Percentiles rank a stretch among this genome's conserved stretches.
phyloP scores from a whole-genome alignment of 2,888 invertebrate species.

The Alloplasta piceator region DNA sequence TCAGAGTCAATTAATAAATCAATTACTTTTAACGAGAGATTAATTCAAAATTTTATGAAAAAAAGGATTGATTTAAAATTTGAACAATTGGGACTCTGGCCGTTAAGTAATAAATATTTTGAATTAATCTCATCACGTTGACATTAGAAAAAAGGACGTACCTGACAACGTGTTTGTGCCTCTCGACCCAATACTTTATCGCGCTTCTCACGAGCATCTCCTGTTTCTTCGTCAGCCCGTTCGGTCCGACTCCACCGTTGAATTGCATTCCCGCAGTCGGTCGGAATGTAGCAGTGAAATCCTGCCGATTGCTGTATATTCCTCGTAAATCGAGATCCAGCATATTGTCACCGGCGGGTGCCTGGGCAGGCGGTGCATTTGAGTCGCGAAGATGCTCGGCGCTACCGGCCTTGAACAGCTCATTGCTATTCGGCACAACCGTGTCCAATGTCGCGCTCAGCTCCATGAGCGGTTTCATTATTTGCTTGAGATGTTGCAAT shows the following conservation, averaged over 20 bases:
- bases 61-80: too few relatives aligned
- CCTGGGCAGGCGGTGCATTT: slow-evolving; percentile 67
- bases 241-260: slow-evolving; percentile 87
- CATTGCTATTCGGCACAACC: slow-evolving; percentile 85
- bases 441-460: slow-evolving; percentile 92
- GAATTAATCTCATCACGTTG: too few relatives aligned
- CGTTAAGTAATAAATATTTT: slow-evolving; percentile 4
- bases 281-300: slow-evolving; percentile 90
- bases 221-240: slow-evolving; percentile 92
- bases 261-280: slow-evolving; percentile 83
- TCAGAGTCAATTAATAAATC: too few relatives aligned
- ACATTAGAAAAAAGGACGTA: slow-evolving; percentile 83
- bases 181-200: slow-evolving; percentile 95
- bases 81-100: too few relatives aligned
- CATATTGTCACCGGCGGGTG: slow-evolving; percentile 76
- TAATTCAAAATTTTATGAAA: too few relatives aligned
- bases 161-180: slow-evolving; percentile 95
- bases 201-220: slow-evolving; percentile 93
- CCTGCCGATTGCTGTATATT: slow-evolving; percentile 91
- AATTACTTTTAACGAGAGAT: too few relatives aligned
- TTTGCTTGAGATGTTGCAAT: slow-evolving; percentile 92
- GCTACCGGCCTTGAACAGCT: slow-evolving; percentile 83
- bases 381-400: slow-evolving; percentile 77
- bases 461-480: slow-evolving; percentile 95
- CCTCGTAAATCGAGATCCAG: slow-evolving; percentile 88